Evolutionary conservation across 2,113 vertebrate genomes (phyloP).

Genomic region (Casuarius casuarius): DNA sequence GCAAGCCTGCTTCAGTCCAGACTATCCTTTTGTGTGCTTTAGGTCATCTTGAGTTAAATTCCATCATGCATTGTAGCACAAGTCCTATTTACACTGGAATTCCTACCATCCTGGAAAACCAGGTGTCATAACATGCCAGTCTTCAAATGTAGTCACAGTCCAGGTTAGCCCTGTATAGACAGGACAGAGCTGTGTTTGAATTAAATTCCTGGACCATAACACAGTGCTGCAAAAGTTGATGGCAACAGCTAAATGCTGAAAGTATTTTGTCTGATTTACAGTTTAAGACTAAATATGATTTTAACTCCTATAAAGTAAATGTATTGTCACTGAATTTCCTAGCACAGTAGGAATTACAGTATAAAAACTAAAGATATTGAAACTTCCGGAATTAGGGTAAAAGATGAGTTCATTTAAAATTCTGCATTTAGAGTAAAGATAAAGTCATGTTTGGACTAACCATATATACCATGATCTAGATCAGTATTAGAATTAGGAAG

Average conservation of each 20-base stretch:
- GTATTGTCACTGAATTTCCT: not conserved
- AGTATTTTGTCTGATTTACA: not conserved
- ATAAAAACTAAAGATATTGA: not conserved
- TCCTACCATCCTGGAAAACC: not conserved
- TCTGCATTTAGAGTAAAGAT: not conserved
- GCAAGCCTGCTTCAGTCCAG: not conserved
- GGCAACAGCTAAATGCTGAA: not conserved
- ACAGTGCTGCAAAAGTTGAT: not conserved
- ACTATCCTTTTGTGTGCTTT: not conserved
- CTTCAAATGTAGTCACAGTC: not conserved
- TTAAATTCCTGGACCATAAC: not conserved
- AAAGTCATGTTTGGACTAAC: not conserved
- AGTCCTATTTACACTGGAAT: not conserved
- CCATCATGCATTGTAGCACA: not conserved
- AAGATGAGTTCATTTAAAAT: not conserved
- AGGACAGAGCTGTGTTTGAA: not conserved
- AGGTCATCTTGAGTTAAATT: not conserved
- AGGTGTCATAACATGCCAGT: not conserved
- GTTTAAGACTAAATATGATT: not conserved
- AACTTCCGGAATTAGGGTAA: not conserved
- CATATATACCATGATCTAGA: accelerated
- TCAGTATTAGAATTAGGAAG: not conserved
- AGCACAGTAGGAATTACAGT: not conserved
- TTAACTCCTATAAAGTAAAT: not conserved
- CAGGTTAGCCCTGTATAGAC: not conserved